These are phyloP conservation scores for Trachelus stipa DNA, from an alignment of 2,888 invertebrate genomes.

Conservation along the genomic window DNA sequence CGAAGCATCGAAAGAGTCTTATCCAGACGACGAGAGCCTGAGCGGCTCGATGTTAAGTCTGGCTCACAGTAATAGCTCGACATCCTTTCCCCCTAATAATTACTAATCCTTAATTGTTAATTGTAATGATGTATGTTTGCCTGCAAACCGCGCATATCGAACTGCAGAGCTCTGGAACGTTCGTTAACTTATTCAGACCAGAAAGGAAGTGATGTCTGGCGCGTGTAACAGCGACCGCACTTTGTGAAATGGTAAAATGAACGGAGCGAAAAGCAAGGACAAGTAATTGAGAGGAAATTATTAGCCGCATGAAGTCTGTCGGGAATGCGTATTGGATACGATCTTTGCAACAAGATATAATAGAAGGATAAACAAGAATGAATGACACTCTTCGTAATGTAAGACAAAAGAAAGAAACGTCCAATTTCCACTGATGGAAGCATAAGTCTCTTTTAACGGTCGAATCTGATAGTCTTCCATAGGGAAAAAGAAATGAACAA, in stretches of 20 bases:
- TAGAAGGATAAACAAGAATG: neutral
- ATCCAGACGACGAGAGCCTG: conserved; percentile 91
- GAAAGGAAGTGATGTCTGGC: neutral
- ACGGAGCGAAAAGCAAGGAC: neutral
- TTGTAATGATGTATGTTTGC: conserved; percentile 58
- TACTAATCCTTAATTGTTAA: conserved; percentile 63
- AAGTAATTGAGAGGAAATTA: neutral
- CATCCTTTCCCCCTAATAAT: conserved; percentile 88
- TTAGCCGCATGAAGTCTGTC: conserved; percentile 36
- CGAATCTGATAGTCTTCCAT: neutral
- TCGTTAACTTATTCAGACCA: conserved; percentile 45
- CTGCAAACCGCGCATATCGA: conserved; percentile 53
- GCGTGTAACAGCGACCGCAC: neutral
- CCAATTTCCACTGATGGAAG: neutral
- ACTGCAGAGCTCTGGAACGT: conserved; percentile 21
- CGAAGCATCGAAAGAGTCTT: conserved; percentile 89
- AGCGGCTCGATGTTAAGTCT: conserved; percentile 96
- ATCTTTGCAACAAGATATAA: conserved; percentile 37
- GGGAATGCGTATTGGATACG: conserved; percentile 60
- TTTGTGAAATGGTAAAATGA: neutral
- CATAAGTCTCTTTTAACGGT: neutral
- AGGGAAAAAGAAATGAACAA: neutral
- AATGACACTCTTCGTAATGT: neutral
- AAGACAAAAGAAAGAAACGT: neutral
- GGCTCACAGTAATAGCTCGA: conserved; percentile 95